Base-by-base conservation (phyloP, 23 tunicate genomes). In the Aplidium turbinatum region DNA sequence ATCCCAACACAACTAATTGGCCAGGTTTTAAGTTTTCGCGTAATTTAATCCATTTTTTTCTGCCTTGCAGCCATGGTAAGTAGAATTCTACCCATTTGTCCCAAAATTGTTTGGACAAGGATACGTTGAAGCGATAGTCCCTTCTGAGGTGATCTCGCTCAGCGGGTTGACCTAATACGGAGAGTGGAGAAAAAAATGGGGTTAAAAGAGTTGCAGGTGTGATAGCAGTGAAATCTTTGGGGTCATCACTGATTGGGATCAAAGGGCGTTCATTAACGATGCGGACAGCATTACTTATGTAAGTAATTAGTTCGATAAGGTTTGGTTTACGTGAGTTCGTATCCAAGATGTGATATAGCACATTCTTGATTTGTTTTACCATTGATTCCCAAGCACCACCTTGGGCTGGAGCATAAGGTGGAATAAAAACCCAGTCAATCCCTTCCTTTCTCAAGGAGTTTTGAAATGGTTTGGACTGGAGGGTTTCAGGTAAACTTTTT, bases 261-360 rank as follows among this genome's bases (percentile, higher is more conserved):
- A 77, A 28, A 2, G 82, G 82, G 3, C 82, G 58, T 21, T 77
- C 72, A 48, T 77, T 77, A 19, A 62, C 50, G 25, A 77, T 77
- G 3, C 72, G 22, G 4, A 65, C 72, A 4, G 72, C 72, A 65
- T 65, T 25, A 36, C n/a, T n/a, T 27, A 21, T 38, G 5, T 19
- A 65, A 4, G 72, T 65, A 6, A 19, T 48, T 24, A 65, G 27
- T 28, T 65, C 72, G 7, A 65, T 38, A 18, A 65, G 27, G 3
- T 26, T 36, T 48, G 72, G 72, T 28, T 35, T 35, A 38, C 50
- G 50, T 3, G 26, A 27, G 38, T 48, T 28, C 7, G 20, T 22
- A 35, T 21, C 72, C 28, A 65, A 35, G 38, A 35, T 26, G 3
- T 21, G 48, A 38, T 28, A 2, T 18, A 65, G 24, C 4, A 9